These are phyloP conservation scores for fruit fly (Drosophila melanogaster) DNA, from an alignment of 1,140 invertebrate genomes.

Conservation along the genomic window DNA sequence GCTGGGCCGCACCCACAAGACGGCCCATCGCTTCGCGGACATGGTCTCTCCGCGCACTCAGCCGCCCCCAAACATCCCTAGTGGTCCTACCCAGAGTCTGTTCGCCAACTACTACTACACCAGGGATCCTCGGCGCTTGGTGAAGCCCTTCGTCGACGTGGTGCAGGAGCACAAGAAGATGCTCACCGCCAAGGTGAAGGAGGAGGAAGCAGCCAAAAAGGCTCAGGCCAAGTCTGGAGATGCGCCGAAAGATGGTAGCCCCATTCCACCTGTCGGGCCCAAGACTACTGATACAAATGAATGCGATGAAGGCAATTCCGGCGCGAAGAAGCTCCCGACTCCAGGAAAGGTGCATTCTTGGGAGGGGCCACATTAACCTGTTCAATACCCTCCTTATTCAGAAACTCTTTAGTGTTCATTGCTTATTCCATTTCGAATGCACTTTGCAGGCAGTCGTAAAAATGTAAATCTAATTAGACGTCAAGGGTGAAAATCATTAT, in stretches of 20 bases:
- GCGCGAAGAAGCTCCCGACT: conserved; percentile 12
- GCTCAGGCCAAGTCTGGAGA: conserved; percentile 4
- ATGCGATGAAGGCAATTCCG: not conserved
- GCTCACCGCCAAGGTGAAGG: conserved; percentile 7
- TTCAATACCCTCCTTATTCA: not conserved
- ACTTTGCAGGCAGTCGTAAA: conserved; percentile 45
- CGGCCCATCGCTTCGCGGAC: conserved; percentile 41
- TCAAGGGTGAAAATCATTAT: conserved; percentile 71
- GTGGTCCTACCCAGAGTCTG: not conserved
- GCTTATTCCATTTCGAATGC: not conserved
- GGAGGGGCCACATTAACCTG: conserved; percentile 29
- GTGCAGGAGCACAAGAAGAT: conserved; percentile 25
- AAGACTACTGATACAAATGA: not conserved
- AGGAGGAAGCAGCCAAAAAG: not conserved
- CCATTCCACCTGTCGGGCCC: not conserved
- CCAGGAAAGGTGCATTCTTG: conserved; percentile 49
- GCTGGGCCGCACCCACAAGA: conserved; percentile 47
- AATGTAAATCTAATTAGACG: conserved; percentile 75
- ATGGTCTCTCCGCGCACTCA: conserved; percentile 27
- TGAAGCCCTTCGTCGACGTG: conserved; percentile 45
- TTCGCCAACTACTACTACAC: conserved; percentile 39
- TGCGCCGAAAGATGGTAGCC: not conserved
- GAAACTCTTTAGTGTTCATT: not conserved
- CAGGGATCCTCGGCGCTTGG: conserved; percentile 36
- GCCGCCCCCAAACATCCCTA: conserved; percentile 17